These are phyloP conservation scores for Microctonus hyperodae DNA, from an alignment of 2,888 invertebrate genomes.

Conservation along the genomic window DNA sequence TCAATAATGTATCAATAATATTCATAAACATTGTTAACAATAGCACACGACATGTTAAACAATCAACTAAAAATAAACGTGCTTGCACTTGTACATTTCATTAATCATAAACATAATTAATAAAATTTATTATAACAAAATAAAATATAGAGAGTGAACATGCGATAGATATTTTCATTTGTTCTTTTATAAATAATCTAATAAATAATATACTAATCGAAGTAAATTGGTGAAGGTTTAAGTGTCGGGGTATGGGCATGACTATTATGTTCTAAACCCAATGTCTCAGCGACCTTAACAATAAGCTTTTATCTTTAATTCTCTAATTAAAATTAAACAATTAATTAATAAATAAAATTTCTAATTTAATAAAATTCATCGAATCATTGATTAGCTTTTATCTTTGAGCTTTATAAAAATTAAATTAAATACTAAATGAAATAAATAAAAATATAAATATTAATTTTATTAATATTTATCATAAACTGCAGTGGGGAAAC, in stretches of 20 bases:
- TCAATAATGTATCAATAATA: background rate
- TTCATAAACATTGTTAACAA: background rate
- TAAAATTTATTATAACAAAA: background rate
- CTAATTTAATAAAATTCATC: constrained; percentile 17
- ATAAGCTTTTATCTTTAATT: constrained; percentile 29
- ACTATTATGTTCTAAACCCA: constrained; percentile 58
- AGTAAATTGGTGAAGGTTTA: constrained; percentile 25
- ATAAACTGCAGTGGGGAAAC: background rate
- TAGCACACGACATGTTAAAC: background rate
- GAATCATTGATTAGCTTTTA: constrained; percentile 16
- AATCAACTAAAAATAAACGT: background rate
- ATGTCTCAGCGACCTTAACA: constrained; percentile 62
- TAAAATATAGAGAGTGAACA: background rate
- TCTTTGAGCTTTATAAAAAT: constrained; percentile 11
- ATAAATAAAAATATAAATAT: constrained; percentile 7
- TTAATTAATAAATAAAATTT: constrained; percentile 2
- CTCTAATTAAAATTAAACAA: constrained; percentile 2
- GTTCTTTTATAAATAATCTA: background rate
- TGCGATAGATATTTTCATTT: background rate
- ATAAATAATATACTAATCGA: constrained; percentile 7
- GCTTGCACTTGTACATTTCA: background rate
- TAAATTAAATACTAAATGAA: background rate
- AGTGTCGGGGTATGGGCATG: constrained; percentile 61
- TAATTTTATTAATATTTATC: background rate
- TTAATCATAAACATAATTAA: background rate